Conservation (phyloP, 2,888 invertebrate genomes). For the Trichogramma evanescens region DNA sequence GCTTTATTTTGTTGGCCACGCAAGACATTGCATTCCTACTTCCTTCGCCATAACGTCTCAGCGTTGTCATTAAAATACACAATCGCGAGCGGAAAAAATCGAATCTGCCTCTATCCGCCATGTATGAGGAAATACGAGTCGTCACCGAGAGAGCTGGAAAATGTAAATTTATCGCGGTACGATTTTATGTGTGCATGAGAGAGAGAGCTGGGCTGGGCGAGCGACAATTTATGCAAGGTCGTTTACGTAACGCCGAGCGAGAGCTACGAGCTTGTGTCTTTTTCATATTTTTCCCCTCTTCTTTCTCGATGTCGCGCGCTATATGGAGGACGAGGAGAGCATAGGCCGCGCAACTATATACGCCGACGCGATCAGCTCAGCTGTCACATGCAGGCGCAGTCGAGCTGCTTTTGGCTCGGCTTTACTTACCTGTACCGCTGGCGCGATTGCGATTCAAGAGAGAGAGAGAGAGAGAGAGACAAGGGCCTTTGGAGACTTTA, state of each 20-base stretch:
- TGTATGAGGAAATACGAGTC: no score
- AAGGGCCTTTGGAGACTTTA: slow-evolving; percentile 4
- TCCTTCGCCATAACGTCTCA: no score
- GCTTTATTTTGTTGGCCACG: no score
- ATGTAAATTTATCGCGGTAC: not conserved
- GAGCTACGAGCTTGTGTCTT: no score
- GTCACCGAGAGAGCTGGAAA: no score
- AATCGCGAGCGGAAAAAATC: no score
- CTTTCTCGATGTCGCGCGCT: slow-evolving; percentile 1
- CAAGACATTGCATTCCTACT: no score
- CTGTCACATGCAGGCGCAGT: not conserved
- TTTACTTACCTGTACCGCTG: no score
- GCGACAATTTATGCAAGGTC: slow-evolving; percentile 19
- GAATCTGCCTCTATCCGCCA: no score
- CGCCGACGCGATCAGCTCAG: no score
- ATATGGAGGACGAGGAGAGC: not conserved
- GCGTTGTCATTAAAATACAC: no score
- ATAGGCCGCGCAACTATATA: not conserved
- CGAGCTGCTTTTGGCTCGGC: not conserved
- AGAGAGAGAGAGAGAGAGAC: not conserved
- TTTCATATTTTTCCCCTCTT: slow-evolving; percentile 11
- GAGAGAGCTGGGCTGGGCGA: not conserved
- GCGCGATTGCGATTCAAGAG: no score
- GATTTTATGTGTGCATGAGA: not conserved
- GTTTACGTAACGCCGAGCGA: slow-evolving; percentile 15